These are phyloP conservation scores for Drosophila mauritiana DNA, from an alignment of 1,140 invertebrate genomes.

Conservation along the genomic window DNA sequence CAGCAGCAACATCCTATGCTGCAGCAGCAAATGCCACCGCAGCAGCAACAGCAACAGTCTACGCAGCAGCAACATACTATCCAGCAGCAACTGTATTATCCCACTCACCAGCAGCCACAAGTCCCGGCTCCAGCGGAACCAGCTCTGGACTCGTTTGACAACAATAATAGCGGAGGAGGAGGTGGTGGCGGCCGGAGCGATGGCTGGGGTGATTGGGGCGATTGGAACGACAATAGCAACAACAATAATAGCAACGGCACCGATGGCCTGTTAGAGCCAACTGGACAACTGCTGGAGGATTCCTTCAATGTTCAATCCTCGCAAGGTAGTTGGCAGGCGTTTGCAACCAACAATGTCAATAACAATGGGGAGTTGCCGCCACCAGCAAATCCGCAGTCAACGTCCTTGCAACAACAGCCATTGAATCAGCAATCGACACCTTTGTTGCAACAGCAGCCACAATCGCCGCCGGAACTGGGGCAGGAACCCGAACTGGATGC, in stretches of 20 bases:
- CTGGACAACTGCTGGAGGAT: slow-evolving; percentile 66
- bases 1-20: slow-evolving; percentile 7
- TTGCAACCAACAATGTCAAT: slow-evolving; percentile 23
- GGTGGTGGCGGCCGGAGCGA: slow-evolving; percentile 46
- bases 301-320: slow-evolving; percentile 74
- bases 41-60: slow-evolving; percentile 10
- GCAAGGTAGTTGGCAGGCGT: slow-evolving; percentile 83
- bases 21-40: slow-evolving; percentile 6
- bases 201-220: slow-evolving; percentile 83
- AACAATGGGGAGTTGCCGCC: slow-evolving; percentile 44
- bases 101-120: slow-evolving; percentile 38
- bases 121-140: slow-evolving; percentile 7
- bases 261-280: slow-evolving; percentile 21
- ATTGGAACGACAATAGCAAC: slow-evolving; percentile 77
- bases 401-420: slow-evolving; percentile 4
- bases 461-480: slow-evolving; percentile 29
- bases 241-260: slow-evolving; percentile 19
- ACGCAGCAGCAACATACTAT: slow-evolving; percentile 7
- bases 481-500: slow-evolving; percentile 59
- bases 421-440: slow-evolving; percentile 6
- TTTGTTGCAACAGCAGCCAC: slow-evolving; percentile 13
- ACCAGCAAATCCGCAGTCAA: slow-evolving; percentile 13
- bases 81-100: slow-evolving; percentile 19
- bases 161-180: slow-evolving; percentile 47
- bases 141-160: slow-evolving; percentile 57